phyloP scores from a whole-genome alignment of 2,113 vertebrate genomes.

The Neogale vison region DNA sequence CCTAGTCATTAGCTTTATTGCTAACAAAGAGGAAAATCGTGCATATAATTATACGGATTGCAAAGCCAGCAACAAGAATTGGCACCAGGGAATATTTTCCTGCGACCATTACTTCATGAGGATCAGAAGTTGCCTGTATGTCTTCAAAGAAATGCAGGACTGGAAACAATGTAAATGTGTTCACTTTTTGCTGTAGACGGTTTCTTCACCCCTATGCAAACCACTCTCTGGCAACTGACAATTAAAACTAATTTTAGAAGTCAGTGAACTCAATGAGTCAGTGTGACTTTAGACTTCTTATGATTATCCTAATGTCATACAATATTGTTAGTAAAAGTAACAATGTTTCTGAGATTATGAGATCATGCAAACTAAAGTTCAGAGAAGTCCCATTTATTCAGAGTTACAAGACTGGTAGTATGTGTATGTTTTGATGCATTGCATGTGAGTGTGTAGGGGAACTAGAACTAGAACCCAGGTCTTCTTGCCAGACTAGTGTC shows the following conservation, averaged over 20 bases:
- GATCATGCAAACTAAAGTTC: background rate
- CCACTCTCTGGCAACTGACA: background rate
- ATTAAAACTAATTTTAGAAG: slow-evolving; percentile 16
- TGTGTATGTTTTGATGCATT: background rate
- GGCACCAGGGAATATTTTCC: slow-evolving; percentile 51
- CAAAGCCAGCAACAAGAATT: slow-evolving; percentile 43
- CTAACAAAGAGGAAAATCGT: slow-evolving; percentile 60
- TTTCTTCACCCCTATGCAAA: background rate
- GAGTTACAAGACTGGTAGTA: background rate
- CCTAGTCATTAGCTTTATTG: slow-evolving; percentile 68
- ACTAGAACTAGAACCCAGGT: background rate
- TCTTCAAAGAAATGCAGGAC: slow-evolving; percentile 4
- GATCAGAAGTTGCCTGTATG: slow-evolving; percentile 44
- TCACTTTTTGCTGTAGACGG: slow-evolving; percentile 19
- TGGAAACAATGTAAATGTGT: background rate
- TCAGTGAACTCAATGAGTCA: background rate
- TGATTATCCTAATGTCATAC: background rate
- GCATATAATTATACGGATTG: slow-evolving; percentile 50
- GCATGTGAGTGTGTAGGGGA: background rate
- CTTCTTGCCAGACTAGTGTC: background rate
- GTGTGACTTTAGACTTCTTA: background rate
- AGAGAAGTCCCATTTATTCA: background rate
- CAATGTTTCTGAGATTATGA: background rate
- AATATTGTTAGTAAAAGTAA: background rate
- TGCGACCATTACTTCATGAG: slow-evolving; percentile 44